Conservation (phyloP, 2,888 invertebrate genomes). For the Zygothrica quintamaculata region DNA sequence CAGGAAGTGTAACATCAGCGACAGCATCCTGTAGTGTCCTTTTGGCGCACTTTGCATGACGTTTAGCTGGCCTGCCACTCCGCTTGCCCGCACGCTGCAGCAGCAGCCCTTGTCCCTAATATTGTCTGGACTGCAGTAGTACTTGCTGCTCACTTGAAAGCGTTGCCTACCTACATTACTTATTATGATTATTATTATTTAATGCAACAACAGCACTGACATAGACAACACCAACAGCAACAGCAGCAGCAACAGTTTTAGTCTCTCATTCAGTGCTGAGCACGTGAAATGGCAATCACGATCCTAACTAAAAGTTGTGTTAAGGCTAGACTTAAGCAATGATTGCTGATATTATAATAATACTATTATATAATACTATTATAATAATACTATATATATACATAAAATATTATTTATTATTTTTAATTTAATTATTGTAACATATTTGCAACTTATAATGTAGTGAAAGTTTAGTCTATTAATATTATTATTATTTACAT, state of each 20-base stretch:
- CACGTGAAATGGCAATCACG: slow-evolving; percentile 36
- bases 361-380: too few relatives aligned
- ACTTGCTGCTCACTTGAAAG: slow-evolving; percentile 57
- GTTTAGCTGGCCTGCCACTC: slow-evolving; percentile 61
- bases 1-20: slow-evolving; percentile 79
- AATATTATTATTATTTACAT: too few relatives aligned
- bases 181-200: slow-evolving; percentile 77
- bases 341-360: too few relatives aligned
- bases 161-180: slow-evolving; percentile 71
- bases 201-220: slow-evolving; percentile 66
- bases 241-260: slow-evolving; percentile 64
- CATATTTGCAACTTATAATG: too few relatives aligned
- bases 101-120: slow-evolving; percentile 2
- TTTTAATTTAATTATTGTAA: too few relatives aligned
- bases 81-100: background rate
- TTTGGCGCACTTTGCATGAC: slow-evolving; percentile 76
- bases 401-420: too few relatives aligned
- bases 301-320: too few relatives aligned
- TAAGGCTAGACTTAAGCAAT: too few relatives aligned
- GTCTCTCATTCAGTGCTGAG: slow-evolving; percentile 57
- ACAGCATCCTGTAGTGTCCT: slow-evolving; percentile 79
- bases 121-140: slow-evolving; percentile 17
- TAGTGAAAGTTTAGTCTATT: too few relatives aligned
- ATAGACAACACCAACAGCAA: slow-evolving; percentile 42
- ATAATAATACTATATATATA: too few relatives aligned